These are phyloP conservation scores for Empidonax traillii DNA, from an alignment of 2,113 vertebrate species.

Conservation along the genomic window DNA sequence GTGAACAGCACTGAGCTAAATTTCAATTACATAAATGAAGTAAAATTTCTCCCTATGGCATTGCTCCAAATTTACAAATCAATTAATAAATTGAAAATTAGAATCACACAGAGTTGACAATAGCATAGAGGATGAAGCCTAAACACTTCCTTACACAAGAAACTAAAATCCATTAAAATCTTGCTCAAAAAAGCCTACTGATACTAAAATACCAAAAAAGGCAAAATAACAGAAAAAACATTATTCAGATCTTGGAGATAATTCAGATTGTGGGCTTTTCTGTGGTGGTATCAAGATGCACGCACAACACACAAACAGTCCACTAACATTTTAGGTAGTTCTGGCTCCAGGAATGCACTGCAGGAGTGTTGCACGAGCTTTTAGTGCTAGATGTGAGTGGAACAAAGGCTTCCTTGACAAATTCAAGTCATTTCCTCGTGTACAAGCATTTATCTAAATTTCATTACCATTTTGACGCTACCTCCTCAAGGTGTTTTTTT, in stretches of 20 bases:
- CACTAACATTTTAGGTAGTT: not conserved
- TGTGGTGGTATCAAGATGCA: accelerated
- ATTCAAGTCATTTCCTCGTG: not conserved
- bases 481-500: not conserved
- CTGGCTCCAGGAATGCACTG: not conserved
- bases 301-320: not conserved
- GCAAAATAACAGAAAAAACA: not conserved
- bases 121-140: not conserved
- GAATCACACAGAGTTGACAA: not conserved
- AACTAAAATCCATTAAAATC: not conserved
- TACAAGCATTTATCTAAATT: not conserved
- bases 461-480: not conserved
- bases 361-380: not conserved
- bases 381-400: not conserved
- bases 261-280: not conserved
- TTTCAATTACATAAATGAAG: not conserved
- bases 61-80: not conserved
- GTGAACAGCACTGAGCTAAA: not conserved
- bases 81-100: not conserved
- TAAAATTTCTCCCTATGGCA: not conserved
- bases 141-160: not conserved
- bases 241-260: not conserved
- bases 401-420: not conserved
- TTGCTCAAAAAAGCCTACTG: not conserved
- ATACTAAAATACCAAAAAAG: not conserved